Percentiles rank a stretch among this genome's conserved stretches.
Evolutionary conservation across 2,797 vertebrate genomes (phyloP).

Genomic region (Meriones psammophilus): DNA sequence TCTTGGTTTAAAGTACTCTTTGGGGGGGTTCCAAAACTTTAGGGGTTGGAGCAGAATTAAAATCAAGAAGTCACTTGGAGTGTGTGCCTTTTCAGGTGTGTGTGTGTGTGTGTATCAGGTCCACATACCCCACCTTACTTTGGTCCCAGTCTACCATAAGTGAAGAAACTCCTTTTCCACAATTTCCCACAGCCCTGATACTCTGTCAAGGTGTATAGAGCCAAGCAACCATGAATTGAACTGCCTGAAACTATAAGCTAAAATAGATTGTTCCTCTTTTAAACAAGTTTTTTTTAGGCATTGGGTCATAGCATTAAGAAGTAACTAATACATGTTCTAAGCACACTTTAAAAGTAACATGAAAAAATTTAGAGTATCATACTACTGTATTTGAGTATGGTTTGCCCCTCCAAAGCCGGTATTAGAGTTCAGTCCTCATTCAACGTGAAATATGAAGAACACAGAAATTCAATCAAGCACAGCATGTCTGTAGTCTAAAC

Average conservation of each 20-base stretch:
- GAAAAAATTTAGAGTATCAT: neutral
- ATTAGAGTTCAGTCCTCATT: neutral
- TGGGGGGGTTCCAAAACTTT: neutral
- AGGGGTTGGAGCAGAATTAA: neutral
- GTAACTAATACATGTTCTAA: constrained; percentile 1
- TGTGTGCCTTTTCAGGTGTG: neutral
- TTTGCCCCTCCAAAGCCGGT: neutral
- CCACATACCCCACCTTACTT: neutral
- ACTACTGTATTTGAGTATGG: neutral
- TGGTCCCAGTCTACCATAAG: neutral
- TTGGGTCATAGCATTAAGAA: neutral
- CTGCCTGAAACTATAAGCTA: neutral
- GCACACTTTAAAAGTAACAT: constrained; percentile 44
- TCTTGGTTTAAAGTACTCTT: neutral
- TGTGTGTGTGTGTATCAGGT: neutral
- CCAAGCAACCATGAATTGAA: neutral
- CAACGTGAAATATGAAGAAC: neutral
- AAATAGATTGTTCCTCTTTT: neutral
- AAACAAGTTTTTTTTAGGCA: neutral
- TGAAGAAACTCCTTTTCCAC: neutral
- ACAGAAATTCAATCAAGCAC: neutral
- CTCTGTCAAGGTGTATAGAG: neutral
- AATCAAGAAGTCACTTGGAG: neutral
- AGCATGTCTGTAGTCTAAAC: neutral
- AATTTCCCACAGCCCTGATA: neutral